phyloP scores from a whole-genome alignment of 2,888 invertebrate species.

The Caenorhabditis sp. region DNA sequence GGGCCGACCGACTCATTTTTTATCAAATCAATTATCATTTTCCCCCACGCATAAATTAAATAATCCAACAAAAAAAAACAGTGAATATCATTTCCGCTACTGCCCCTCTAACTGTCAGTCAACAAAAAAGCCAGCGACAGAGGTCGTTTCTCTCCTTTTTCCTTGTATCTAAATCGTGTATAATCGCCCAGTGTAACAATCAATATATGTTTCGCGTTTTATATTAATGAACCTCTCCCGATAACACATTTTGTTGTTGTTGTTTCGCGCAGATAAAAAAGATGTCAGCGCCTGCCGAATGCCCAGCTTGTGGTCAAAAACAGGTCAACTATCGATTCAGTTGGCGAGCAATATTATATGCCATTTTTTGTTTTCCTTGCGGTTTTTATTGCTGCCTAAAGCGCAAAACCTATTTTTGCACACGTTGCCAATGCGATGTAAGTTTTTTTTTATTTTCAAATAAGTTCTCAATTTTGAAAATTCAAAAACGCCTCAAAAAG shows the following conservation, averaged over 20 bases:
- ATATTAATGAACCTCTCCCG: neutral
- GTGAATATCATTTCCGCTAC: neutral
- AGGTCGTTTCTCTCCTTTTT: neutral
- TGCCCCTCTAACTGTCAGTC: neutral
- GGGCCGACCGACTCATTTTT: neutral
- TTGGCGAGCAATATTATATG: conserved; percentile 57
- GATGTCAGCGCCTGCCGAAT: conserved; percentile 7
- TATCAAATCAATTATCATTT: neutral
- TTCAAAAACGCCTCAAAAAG: no score
- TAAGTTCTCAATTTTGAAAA: no score
- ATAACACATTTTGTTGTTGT: neutral
- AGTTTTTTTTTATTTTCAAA: no score
- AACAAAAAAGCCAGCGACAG: no score
- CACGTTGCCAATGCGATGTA: conserved; percentile 60
- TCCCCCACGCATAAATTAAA: no score
- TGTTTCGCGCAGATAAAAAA: neutral
- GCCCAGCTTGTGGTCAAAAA: conserved; percentile 44
- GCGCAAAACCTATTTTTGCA: conserved; percentile 49
- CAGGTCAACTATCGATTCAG: conserved; percentile 42
- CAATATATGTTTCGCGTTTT: no score
- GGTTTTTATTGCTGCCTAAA: conserved; percentile 64
- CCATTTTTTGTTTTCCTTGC: conserved; percentile 67
- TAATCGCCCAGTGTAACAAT: no score
- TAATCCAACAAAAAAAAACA: neutral
- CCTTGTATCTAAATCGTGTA: neutral